phyloP scores from a whole-genome alignment of 2,797 vertebrate genomes.

The Erethizon dorsatum region DNA sequence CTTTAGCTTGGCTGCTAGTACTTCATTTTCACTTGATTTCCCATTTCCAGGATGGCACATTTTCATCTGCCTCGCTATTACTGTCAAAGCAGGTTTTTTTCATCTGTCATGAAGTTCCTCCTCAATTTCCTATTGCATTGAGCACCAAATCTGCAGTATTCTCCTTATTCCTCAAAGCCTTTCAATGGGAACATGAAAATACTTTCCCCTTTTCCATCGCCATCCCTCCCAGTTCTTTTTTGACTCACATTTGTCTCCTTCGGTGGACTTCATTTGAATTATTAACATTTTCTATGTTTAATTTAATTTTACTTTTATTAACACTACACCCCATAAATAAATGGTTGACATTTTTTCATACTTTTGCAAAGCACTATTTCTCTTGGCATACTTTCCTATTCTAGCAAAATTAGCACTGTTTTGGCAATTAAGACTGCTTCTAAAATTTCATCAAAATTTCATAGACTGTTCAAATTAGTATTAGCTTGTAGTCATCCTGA shows the following conservation, averaged over 20 bases:
- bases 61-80: slow-evolving; percentile 71
- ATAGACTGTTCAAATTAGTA: slow-evolving; percentile 44
- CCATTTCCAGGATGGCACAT: slow-evolving; percentile 54
- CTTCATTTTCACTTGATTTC: slow-evolving; percentile 78
- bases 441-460: neutral
- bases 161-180: slow-evolving; percentile 49
- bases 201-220: neutral
- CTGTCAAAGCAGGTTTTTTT: slow-evolving; percentile 63
- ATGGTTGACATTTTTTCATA: slow-evolving; percentile 13
- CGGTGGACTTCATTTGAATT: slow-evolving; percentile 33
- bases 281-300: neutral
- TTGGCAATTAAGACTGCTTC: slow-evolving; percentile 28
- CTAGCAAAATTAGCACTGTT: neutral
- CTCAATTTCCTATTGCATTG: slow-evolving; percentile 69
- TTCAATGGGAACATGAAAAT: slow-evolving; percentile 34
- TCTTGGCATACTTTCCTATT: neutral
- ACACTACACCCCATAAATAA: neutral
- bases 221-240: neutral
- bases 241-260: neutral
- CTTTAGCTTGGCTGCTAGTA: slow-evolving; percentile 50
- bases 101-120: slow-evolving; percentile 62
- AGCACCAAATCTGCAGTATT: slow-evolving; percentile 54
- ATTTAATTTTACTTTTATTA: neutral
- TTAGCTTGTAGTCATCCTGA: neutral
- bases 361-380: neutral